Evolutionary conservation across 2,888 invertebrate genomes (phyloP).

Genomic region (Netelia fuscicornis): DNA sequence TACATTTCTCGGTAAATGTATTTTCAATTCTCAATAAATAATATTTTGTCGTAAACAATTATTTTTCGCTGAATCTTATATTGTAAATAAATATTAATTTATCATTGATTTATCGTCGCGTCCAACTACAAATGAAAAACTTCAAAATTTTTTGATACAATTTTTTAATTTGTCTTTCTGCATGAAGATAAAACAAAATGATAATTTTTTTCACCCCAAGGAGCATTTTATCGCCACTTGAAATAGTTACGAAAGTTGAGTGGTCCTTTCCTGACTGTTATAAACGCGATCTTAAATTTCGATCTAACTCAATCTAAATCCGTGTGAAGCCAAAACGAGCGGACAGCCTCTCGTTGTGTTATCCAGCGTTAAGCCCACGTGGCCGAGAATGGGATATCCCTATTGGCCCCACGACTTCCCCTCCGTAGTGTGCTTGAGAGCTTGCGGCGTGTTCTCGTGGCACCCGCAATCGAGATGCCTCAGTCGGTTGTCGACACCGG

Average conservation of each 20-base stretch:
- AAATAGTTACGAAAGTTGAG: constrained; percentile 33
- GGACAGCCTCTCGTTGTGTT: not conserved
- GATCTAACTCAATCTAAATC: constrained; percentile 56
- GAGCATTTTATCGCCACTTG: constrained; percentile 2
- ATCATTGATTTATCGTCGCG: constrained; percentile 3
- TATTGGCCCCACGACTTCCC: constrained; percentile 71
- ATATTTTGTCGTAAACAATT: not conserved
- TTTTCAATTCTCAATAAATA: not conserved
- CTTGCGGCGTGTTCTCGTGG: constrained; percentile 72
- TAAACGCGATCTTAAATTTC: constrained; percentile 16
- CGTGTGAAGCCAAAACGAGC: constrained; percentile 5
- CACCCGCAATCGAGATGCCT: constrained; percentile 66
- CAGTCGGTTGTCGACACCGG: constrained; percentile 71
- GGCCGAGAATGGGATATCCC: constrained; percentile 66
- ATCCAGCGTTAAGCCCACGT: constrained; percentile 70
- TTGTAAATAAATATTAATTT: not conserved
- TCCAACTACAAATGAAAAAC: no score
- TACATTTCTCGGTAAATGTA: no score
- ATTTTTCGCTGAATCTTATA: not conserved
- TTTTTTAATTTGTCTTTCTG: no score
- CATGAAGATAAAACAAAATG: no score
- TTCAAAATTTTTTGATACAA: no score
- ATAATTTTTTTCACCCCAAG: constrained; percentile 1
- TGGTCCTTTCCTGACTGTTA: constrained; percentile 50
- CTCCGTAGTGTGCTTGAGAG: constrained; percentile 70